Percentiles rank a stretch among this genome's conserved stretches.
These are phyloP conservation scores for Alligator sinensis DNA, from an alignment of 2,113 vertebrate genomes.

Conservation along the genomic window DNA sequence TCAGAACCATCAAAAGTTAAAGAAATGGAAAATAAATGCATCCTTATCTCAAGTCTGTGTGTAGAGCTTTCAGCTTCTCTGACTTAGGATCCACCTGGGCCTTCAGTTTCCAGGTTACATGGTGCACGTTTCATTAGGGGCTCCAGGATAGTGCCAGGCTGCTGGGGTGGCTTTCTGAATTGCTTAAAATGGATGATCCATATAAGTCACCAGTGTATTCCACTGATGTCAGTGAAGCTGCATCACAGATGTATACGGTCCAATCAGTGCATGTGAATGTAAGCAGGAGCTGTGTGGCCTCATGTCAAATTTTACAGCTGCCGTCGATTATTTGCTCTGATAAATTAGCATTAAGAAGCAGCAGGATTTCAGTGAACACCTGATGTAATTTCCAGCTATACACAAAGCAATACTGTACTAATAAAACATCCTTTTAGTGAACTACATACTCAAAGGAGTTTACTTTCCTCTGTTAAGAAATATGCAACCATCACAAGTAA, in stretches of 20 bases:
- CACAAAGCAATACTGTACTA: neutral
- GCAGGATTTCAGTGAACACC: neutral
- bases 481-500: neutral
- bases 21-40: neutral
- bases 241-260: neutral
- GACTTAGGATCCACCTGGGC: neutral
- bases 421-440: neutral
- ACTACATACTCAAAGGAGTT: neutral
- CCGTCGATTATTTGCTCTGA: neutral
- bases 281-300: neutral
- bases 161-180: neutral
- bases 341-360: neutral
- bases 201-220: neutral
- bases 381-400: neutral
- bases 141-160: neutral
- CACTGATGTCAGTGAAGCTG: neutral
- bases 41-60: neutral
- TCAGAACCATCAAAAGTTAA: neutral
- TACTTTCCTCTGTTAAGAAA: neutral
- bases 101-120: neutral
- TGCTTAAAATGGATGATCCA: neutral
- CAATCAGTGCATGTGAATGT: neutral
- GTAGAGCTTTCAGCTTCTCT: neutral
- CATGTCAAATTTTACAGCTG: neutral
- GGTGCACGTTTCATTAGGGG: neutral